phyloP scores from a whole-genome alignment of 2,888 invertebrate genomes.

The Chloromyia formosa region DNA sequence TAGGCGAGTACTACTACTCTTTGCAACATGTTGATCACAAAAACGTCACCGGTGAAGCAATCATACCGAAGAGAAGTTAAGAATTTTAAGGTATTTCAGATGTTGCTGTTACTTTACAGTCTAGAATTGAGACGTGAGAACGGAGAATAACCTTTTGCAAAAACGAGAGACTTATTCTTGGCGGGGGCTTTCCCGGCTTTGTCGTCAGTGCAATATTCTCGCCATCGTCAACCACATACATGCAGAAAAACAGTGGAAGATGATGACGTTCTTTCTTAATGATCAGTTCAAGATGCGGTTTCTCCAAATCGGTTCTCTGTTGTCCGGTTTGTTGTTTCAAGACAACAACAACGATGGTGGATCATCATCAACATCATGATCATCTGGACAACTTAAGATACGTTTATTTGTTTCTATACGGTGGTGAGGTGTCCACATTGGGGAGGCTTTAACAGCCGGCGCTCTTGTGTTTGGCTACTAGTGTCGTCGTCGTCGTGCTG shows the following conservation, averaged over 20 bases:
- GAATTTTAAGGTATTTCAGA: not conserved
- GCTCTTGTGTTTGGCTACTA: no score
- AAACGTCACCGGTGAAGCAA: no score
- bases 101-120: not conserved
- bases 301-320: slow-evolving; percentile 22
- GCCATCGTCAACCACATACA: not conserved
- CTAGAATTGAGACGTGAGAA: not conserved
- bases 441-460: no score
- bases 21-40: no score
- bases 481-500: no score
- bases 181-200: slow-evolving; percentile 14
- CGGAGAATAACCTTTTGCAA: no score
- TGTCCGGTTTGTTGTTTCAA: slow-evolving; percentile 29
- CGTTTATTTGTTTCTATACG: not conserved
- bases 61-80: no score
- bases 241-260: not conserved
- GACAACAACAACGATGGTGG: not conserved
- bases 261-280: slow-evolving; percentile 15
- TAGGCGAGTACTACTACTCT: no score
- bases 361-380: not conserved
- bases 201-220: not conserved
- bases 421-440: no score
- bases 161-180: not conserved
- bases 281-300: slow-evolving; percentile 26
- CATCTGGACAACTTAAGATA: slow-evolving; percentile 1